Base-by-base conservation (phyloP, 2,888 invertebrate genomes). In the Drosophila vallismaia region DNA sequence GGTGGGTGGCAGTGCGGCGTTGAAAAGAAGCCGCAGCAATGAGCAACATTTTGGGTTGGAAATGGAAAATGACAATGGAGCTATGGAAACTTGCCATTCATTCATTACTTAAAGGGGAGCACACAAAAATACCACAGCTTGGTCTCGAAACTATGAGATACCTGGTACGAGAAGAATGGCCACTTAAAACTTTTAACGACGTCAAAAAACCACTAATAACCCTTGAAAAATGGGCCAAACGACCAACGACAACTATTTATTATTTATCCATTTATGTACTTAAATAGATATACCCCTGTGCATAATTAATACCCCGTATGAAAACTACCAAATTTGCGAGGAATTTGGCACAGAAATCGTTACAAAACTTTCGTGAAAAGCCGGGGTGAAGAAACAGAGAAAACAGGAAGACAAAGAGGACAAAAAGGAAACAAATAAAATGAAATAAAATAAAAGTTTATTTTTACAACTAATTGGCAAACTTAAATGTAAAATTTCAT, bases 381-480 rank as follows among this genome's bases (percentile, higher is more conserved):
- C 36, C 24, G 12, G 44, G 8, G 44, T 19, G 10, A 10, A 29
- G 10, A 46, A 19, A 44, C 26, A 48, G n/a, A 12, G 36, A 52
- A 42, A 45, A 44, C 12, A 19, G 28, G 33, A 29, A 49, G 28
- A 38, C 28, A 54, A 57, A 57, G 45, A 49, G 19, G 31, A 24
- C 49, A 54, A 56, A 36, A 42, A 38, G 26, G 31, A 64, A 77
- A 54, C 46, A 55, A 72, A 46, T 64, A 64, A 66, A 45, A 46
- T 64, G 66, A 66, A 45, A 51, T 38, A 38, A 52, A 38, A 52
- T 38, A 70, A 74, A 87, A 87, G 81, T 88, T 88, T 88, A 85
- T 89, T 89, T 89, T 87, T 77, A 76, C 77, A 89, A 88, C 87
- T 89, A 88, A 88, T 88, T 88, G 87, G 87, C 85, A 88, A 88